phyloP scores from a whole-genome alignment of 2,113 vertebrate genomes.

The Sclerurus mexicanus region DNA sequence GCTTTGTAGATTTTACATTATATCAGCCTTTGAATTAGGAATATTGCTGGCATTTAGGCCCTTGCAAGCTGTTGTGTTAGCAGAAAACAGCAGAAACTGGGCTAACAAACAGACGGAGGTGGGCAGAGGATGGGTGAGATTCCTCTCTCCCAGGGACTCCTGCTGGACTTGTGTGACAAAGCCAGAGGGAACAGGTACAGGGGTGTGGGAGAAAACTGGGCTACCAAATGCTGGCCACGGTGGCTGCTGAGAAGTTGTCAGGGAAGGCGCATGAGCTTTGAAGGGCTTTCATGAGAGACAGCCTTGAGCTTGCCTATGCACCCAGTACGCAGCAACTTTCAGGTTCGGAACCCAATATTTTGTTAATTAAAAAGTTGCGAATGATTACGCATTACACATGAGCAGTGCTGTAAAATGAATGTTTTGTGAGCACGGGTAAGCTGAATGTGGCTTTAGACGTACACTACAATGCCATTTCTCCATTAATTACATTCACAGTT shows the following conservation, averaged over 20 bases:
- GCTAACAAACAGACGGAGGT: not conserved
- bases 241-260: not conserved
- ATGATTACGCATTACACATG: not conserved
- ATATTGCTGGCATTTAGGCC: not conserved
- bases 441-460: not conserved
- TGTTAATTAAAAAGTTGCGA: not conserved
- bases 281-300: not conserved
- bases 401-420: not conserved
- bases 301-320: rapidly evolving
- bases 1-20: not conserved
- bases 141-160: not conserved
- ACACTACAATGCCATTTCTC: not conserved
- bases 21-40: conserved; percentile 35
- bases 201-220: not conserved
- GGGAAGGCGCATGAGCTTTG: not conserved
- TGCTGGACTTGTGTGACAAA: not conserved
- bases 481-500: not conserved
- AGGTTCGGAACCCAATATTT: rapidly evolving
- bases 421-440: not conserved
- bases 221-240: not conserved
- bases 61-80: not conserved
- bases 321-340: not conserved
- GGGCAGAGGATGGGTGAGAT: not conserved
- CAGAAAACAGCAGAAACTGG: not conserved
- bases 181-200: not conserved